Percentiles rank a stretch among this genome's conserved stretches.
Conservation (phyloP, 2,797 vertebrate genomes). For the Tragelaphus eurycerus region DNA sequence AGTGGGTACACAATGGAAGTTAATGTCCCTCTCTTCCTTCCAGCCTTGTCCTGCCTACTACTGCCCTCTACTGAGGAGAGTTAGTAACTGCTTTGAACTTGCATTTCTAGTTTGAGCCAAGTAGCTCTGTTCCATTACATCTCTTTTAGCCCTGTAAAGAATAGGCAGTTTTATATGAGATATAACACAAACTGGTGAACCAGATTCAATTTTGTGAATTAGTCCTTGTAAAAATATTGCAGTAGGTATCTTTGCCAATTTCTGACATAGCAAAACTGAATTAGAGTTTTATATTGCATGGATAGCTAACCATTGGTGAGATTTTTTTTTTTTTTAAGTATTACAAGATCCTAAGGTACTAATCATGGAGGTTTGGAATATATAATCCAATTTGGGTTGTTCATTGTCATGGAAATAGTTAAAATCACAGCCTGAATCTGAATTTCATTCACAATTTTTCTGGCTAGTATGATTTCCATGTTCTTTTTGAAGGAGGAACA, state of each 20-base stretch:
- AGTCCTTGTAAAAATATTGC: conserved; percentile 30
- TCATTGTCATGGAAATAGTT: conserved; percentile 18
- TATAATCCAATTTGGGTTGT: neutral
- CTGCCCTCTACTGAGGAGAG: conserved; percentile 69
- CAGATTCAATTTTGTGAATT: conserved; percentile 22
- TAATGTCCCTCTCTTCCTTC: neutral
- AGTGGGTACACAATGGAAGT: neutral
- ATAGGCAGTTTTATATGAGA: neutral
- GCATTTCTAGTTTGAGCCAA: conserved; percentile 23
- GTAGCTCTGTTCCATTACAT: neutral
- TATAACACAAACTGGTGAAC: neutral
- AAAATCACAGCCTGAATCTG: neutral
- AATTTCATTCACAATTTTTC: conserved; percentile 29
- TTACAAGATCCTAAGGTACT: neutral
- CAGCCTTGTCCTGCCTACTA: conserved; percentile 40
- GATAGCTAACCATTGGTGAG: conserved; percentile 8
- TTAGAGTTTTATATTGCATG: conserved; percentile 31
- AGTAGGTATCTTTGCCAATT: neutral
- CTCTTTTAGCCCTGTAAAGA: neutral
- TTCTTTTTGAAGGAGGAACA: conserved; percentile 8
- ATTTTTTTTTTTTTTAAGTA: neutral
- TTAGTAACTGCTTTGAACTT: conserved; percentile 45
- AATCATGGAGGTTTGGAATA: neutral
- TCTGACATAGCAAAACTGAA: conserved; percentile 26
- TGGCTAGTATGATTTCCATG: neutral